Evolutionary conservation across 1,140 invertebrate species (phyloP).

Genomic region (Pseudobourletiella spinata): DNA sequence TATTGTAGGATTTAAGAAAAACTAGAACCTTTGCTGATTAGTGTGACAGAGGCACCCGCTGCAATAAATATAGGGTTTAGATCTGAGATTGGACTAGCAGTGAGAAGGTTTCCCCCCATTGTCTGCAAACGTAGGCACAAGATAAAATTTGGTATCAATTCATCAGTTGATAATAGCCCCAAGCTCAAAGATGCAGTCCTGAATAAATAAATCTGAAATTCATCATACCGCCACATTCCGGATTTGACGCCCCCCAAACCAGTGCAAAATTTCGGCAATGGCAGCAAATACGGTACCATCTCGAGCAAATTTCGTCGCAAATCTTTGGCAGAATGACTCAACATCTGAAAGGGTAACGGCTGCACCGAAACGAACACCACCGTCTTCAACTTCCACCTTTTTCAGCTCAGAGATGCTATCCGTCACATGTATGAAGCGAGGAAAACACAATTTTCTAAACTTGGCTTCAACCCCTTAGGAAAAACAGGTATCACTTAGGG

Average conservation of each 20-base stretch:
- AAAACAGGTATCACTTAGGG: not conserved
- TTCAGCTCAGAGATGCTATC: slow-evolving; percentile 61
- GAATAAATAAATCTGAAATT: not conserved
- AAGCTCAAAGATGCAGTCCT: not conserved
- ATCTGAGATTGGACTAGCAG: slow-evolving; percentile 52
- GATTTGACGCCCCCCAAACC: slow-evolving; percentile 91
- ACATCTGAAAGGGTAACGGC: slow-evolving; percentile 7
- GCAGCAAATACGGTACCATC: slow-evolving; percentile 54
- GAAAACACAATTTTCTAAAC: slow-evolving; percentile 73
- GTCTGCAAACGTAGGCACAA: slow-evolving; percentile 40
- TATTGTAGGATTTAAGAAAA: no score
- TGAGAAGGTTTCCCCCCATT: slow-evolving; percentile 51
- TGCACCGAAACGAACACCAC: slow-evolving; percentile 39
- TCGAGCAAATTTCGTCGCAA: slow-evolving; percentile 48
- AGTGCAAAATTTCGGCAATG: slow-evolving; percentile 75
- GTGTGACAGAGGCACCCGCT: slow-evolving; percentile 33
- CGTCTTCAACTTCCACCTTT: slow-evolving; percentile 44
- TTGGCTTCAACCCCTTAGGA: slow-evolving; percentile 72
- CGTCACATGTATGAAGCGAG: slow-evolving; percentile 66
- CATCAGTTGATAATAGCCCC: not conserved
- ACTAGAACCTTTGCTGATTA: no score
- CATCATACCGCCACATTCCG: slow-evolving; percentile 35
- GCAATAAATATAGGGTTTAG: slow-evolving; percentile 51
- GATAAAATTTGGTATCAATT: not conserved
- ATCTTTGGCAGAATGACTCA: slow-evolving; percentile 44